Conservation (phyloP, 2,113 vertebrate species). For the Tragulus kanchil region DNA sequence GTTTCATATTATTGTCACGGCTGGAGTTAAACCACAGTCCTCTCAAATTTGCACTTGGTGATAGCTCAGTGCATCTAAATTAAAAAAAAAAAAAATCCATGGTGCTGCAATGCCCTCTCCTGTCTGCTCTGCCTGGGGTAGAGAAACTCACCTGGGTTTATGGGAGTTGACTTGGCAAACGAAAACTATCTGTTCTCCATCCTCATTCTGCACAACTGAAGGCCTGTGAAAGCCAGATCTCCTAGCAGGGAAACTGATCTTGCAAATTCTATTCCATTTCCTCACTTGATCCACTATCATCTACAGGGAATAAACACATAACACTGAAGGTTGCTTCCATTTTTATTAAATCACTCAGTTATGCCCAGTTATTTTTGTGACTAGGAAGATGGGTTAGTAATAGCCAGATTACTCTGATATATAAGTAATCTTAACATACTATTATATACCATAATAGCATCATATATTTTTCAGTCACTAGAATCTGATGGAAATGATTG, state of each 20-base stretch:
- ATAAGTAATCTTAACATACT: neutral
- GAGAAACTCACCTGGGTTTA: neutral
- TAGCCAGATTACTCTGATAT: neutral
- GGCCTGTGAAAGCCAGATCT: neutral
- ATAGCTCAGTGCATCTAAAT: neutral
- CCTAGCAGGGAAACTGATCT: neutral
- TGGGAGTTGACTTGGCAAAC: neutral
- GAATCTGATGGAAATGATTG: slow-evolving; percentile 10
- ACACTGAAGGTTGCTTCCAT: neutral
- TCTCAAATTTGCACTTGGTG: slow-evolving; percentile 4
- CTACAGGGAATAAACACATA: neutral
- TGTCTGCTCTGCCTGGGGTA: slow-evolving; percentile 49
- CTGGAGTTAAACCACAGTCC: slow-evolving; percentile 6
- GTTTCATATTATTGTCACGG: slow-evolving; percentile 58
- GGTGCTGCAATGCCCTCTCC: slow-evolving; percentile 64
- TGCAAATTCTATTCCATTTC: slow-evolving; percentile 1
- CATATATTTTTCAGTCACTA: neutral
- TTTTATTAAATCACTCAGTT: slow-evolving; percentile 5
- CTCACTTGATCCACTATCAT: neutral
- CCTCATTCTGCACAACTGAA: neutral
- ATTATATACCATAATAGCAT: neutral
- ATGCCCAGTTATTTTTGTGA: slow-evolving; percentile 3
- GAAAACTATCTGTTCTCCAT: neutral
- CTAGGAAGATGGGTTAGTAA: neutral
- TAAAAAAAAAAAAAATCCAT: neutral